Percentiles rank a stretch among this genome's conserved stretches.
phyloP scores from a whole-genome alignment of 37 sponge, comb jelly and placozoan species.

The Haliclona indistincta region DNA sequence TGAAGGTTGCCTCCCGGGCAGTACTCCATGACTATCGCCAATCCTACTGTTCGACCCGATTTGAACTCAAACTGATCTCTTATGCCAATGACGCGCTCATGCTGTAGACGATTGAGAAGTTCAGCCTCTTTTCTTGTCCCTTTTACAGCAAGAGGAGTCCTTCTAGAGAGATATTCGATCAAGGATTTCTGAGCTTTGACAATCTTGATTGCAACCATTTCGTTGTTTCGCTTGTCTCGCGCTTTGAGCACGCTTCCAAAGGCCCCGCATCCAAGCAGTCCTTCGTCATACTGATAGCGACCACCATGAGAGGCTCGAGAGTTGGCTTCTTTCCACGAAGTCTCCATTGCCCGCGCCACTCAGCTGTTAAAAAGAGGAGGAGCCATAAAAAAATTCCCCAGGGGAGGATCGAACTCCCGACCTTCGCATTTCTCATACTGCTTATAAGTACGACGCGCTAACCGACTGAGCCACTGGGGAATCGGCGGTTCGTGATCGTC shows the following conservation, averaged over 20 bases:
- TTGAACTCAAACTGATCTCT: constrained; percentile 1
- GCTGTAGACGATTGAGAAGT: neutral
- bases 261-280: constrained; percentile 15
- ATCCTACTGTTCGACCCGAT: neutral
- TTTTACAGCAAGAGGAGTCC: neutral
- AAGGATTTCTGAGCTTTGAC: constrained; percentile 1
- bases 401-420: constrained; percentile 99
- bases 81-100: constrained; percentile 4
- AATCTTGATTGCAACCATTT: constrained; percentile 38
- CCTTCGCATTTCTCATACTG: constrained; percentile 99
- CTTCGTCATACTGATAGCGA: too few relatives aligned
- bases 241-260: constrained; percentile 31
- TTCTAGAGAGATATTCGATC: neutral
- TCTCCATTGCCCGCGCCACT: too few relatives aligned
- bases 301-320: too few relatives aligned
- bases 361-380: too few relatives aligned
- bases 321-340: too few relatives aligned
- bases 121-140: constrained; percentile 5
- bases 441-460: constrained; percentile 99
- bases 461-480: constrained; percentile 99
- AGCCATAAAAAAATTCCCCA: constrained; percentile 87
- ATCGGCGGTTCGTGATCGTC: too few relatives aligned
- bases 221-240: neutral
- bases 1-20: constrained; percentile 26
- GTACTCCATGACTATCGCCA: constrained; percentile 39